These are phyloP conservation scores for Lindbergichthys nudifrons DNA, from an alignment of 2,797 vertebrate genomes.

Conservation along the genomic window DNA sequence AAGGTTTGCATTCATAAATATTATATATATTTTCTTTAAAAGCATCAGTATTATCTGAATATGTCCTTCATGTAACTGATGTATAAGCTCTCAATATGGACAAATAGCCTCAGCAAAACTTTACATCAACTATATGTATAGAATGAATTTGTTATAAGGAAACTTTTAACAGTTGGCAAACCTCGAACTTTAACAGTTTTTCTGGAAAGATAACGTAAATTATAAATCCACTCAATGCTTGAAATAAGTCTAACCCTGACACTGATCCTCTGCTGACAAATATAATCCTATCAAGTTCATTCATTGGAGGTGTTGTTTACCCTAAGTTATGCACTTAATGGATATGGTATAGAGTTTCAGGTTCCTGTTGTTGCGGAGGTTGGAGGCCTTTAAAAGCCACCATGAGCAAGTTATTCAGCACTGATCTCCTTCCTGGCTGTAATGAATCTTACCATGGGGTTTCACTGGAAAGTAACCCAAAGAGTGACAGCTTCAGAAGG, in stretches of 20 bases:
- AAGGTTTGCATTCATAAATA: background rate
- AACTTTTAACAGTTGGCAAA: background rate
- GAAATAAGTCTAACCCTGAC: constrained; percentile 42
- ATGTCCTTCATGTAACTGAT: background rate
- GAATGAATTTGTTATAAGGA: constrained; percentile 4
- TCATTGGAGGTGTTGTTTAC: constrained; percentile 63
- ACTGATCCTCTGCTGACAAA: constrained; percentile 65
- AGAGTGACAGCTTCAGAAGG: constrained; percentile 54
- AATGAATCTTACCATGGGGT: constrained; percentile 77
- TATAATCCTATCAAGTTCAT: constrained; percentile 66
- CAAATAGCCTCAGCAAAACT: no score
- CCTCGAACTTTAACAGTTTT: constrained; percentile 18
- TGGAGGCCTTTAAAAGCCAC: constrained; percentile 76
- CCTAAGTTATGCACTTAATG: constrained; percentile 76
- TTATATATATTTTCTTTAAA: background rate
- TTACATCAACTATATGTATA: background rate
- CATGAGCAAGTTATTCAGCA: constrained; percentile 64
- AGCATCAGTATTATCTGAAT: background rate
- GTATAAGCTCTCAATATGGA: background rate
- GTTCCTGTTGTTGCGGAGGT: constrained; percentile 76
- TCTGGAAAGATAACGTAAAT: constrained; percentile 1
- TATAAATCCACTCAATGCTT: constrained; percentile 9
- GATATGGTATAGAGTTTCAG: constrained; percentile 72
- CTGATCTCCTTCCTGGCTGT: constrained; percentile 74
- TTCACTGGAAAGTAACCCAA: constrained; percentile 62